Evolutionary conservation across 2,113 vertebrate genomes (phyloP).

Genomic region (Chloropsis cyanopogon): DNA sequence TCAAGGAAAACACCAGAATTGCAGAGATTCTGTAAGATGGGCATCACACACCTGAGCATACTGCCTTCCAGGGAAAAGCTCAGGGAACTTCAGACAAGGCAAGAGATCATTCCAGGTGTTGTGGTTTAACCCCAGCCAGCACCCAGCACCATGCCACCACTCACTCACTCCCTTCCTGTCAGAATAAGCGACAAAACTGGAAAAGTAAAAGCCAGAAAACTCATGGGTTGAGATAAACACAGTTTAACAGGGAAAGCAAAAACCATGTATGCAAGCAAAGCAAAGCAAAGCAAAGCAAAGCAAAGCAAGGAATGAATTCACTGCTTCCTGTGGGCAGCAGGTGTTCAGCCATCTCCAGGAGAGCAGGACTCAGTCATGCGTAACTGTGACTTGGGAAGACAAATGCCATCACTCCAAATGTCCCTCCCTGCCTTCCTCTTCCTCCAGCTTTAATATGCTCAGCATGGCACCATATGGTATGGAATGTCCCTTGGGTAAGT

Average conservation of each 20-base stretch:
- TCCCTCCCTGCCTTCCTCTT: background rate
- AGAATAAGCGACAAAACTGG: background rate
- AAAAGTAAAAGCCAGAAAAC: background rate
- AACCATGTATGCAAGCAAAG: fast-evolving
- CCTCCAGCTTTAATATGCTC: background rate
- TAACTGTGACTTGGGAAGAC: background rate
- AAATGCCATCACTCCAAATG: background rate
- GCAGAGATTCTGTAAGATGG: background rate
- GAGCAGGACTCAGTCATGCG: background rate
- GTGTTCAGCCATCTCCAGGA: background rate
- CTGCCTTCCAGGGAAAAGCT: background rate
- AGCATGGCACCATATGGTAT: background rate
- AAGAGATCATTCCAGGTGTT: background rate
- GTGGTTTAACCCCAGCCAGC: background rate
- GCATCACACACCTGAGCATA: background rate
- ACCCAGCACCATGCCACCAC: background rate
- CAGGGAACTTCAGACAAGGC: too few species aligned
- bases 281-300: background rate
- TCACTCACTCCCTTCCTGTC: background rate
- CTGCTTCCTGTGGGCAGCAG: background rate
- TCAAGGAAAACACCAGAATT: background rate
- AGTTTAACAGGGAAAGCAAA: background rate
- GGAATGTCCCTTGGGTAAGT: background rate
- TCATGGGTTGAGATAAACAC: background rate
- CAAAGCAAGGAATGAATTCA: background rate